These are phyloP conservation scores for Thymelicus sylvestris DNA, from an alignment of 2,888 invertebrate genomes.

Conservation along the genomic window DNA sequence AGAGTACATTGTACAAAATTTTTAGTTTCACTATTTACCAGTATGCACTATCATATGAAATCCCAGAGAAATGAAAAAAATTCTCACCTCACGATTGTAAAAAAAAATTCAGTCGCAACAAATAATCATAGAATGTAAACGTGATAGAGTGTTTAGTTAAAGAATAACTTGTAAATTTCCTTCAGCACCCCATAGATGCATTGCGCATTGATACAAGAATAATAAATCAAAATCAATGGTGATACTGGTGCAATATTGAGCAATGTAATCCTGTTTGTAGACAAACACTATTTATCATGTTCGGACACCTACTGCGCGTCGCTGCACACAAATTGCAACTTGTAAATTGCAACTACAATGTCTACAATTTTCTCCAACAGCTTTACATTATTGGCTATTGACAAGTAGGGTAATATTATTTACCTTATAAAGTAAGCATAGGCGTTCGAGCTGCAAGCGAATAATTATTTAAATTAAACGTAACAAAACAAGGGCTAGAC, in stretches of 20 bases:
- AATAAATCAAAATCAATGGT: neutral
- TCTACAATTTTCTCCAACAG: constrained; percentile 65
- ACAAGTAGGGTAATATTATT: constrained; percentile 5
- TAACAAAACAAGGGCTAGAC: neutral
- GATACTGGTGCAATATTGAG: constrained; percentile 8
- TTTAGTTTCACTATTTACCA: too few species aligned
- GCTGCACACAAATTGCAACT: constrained; percentile 80
- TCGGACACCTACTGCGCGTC: constrained; percentile 76
- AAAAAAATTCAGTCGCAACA: too few species aligned
- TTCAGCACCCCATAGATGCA: neutral
- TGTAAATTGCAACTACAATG: too few species aligned
- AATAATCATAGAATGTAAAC: too few species aligned
- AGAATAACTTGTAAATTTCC: neutral
- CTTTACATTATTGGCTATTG: constrained; percentile 46
- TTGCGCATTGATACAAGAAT: neutral
- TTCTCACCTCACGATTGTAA: too few species aligned
- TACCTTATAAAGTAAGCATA: constrained; percentile 2
- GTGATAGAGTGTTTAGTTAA: neutral
- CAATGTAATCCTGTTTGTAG: constrained; percentile 5
- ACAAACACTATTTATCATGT: constrained; percentile 65
- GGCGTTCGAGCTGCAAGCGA: neutral
- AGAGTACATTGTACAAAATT: too few species aligned
- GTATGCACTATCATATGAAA: too few species aligned
- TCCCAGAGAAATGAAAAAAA: too few species aligned
- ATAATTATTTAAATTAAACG: neutral